Percentiles rank a stretch among this genome's conserved stretches.
Evolutionary conservation across 1,140 invertebrate species (phyloP).

Genomic region (Tribolium madens): DNA sequence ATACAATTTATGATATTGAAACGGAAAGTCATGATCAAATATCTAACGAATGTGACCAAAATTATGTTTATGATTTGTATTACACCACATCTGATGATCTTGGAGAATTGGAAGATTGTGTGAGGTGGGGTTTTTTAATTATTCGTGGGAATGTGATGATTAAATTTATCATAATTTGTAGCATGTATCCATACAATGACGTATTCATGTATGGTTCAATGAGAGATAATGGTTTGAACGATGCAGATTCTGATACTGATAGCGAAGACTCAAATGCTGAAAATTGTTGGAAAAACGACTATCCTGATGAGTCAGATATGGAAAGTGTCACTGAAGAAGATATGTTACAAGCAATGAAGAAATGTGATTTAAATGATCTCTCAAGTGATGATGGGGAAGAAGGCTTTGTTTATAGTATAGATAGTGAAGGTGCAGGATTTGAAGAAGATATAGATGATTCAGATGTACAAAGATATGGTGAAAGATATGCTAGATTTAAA

Average conservation of each 20-base stretch:
- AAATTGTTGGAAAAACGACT: conserved; percentile 72
- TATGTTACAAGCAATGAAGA: conserved; percentile 63
- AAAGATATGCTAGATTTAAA: conserved; percentile 71
- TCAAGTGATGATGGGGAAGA: conserved; percentile 69
- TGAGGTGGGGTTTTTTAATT: conserved; percentile 62
- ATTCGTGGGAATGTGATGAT: conserved; percentile 9
- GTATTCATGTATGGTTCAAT: conserved; percentile 67
- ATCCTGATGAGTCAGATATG: conserved; percentile 70
- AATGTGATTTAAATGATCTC: conserved; percentile 59
- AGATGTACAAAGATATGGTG: conserved; percentile 69
- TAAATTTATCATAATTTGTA: conserved; percentile 44
- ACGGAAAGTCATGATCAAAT: conserved; percentile 58
- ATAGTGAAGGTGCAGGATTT: conserved; percentile 64
- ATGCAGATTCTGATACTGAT: conserved; percentile 61
- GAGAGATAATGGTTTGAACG: conserved; percentile 63
- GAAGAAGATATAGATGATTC: conserved; percentile 67
- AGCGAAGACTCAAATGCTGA: conserved; percentile 72
- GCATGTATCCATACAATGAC: conserved; percentile 65
- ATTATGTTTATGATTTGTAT: conserved; percentile 71
- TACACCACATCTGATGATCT: conserved; percentile 68
- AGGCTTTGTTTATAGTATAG: conserved; percentile 65
- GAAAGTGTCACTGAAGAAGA: conserved; percentile 70
- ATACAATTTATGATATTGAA: conserved; percentile 65
- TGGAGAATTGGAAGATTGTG: conserved; percentile 68
- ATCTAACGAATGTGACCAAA: conserved; percentile 56